Evolutionary conservation across 1,140 invertebrate genomes (phyloP), one percentile per base, ranked within the genome.

Genomic region (Euura saliciscinereae): DNA sequence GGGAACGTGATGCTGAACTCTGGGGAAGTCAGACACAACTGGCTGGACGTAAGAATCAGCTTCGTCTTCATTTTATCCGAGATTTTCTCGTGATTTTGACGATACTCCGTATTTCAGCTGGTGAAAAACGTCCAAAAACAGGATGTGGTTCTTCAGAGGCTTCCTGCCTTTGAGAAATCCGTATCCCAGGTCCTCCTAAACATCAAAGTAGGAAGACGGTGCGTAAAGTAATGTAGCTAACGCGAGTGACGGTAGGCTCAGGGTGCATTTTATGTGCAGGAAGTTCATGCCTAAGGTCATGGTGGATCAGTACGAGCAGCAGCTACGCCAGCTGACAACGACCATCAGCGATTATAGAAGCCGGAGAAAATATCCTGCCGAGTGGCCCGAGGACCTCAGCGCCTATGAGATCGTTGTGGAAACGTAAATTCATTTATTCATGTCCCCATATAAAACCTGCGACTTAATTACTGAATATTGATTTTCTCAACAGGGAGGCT

Each of bases 201-300:
- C 81, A 97, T 97, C 77, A 92, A 94, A 87, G 92, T 97, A 72
- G 93, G 93, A 75, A 91, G 95, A 85, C 93, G 95, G 91, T 93
- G 84, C 80, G 84, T 87, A 85, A 73, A 65, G 82, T 77, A 83
- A 76, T 80, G 80, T 70, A 81, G 75, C 79, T 81, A 77, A 78
- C 77, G 83, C 78, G 78, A 84, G 78, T 86, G 78, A 84, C 78
- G 79, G 82, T 84, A 83, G 84, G 82, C 78, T 87, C 80, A 87
- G 86, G 78, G 79, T 87, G 66, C 80, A 81, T 74, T 88, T 77
- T 86, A 87, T 88, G 86, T 90, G 79, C 84, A 94, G 94, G 83
- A 96, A 97, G 85, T 97, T 97, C 84, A 96, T 96, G 91, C 95
- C 95, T 0, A 94, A 94, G 87, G 91, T 95, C 71, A 91, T 96